Conservation (phyloP, 2,888 invertebrate genomes). For the Microctonus aethiopoides region DNA sequence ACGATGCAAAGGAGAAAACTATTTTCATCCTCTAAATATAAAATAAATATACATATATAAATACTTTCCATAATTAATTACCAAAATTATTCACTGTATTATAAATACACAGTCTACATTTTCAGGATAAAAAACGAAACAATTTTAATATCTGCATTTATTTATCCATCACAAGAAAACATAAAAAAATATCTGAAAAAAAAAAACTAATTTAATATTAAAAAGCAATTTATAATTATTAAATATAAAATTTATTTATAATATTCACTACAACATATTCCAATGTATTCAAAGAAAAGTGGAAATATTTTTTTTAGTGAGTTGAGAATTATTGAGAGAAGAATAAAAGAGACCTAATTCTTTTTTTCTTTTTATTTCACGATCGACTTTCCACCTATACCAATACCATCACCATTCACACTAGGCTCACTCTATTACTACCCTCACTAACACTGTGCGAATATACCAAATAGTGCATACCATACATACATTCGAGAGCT, state of each 20-base stretch:
- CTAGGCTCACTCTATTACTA: not conserved
- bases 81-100: not conserved
- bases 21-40: slow-evolving; percentile 16
- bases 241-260: no score
- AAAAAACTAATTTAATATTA: no score
- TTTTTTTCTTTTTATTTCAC: slow-evolving; percentile 17
- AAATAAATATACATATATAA: no score
- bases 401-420: not conserved
- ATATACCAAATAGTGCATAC: not conserved
- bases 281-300: no score
- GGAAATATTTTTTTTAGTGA: no score
- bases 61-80: slow-evolving; percentile 7
- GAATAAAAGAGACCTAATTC: not conserved
- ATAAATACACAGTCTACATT: not conserved
- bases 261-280: no score
- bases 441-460: not conserved
- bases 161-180: no score
- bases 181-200: no score
- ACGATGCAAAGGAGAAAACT: not conserved
- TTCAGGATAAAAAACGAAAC: not conserved
- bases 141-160: not conserved
- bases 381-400: slow-evolving; percentile 28
- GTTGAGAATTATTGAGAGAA: not conserved
- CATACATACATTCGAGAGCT: not conserved
- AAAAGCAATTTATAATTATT: not conserved